phyloP scores from a whole-genome alignment of 2,888 invertebrate species.

The Pseudococcus jackbeardsleyi region DNA sequence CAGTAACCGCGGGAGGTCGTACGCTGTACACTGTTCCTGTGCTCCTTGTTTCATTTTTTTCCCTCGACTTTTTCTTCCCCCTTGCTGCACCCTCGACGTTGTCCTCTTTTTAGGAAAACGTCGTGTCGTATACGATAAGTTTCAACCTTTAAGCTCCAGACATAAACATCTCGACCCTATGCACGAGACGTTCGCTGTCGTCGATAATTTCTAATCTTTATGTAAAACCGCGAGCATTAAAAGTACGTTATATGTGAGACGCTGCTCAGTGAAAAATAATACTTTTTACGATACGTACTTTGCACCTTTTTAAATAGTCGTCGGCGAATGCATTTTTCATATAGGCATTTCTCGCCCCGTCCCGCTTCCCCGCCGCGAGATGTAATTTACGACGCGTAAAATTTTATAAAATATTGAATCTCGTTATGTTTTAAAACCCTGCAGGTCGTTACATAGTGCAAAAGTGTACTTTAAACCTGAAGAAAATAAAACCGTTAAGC shows the following conservation, averaged over 20 bases:
- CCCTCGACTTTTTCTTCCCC: no score
- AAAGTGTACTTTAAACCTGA: constrained; percentile 56
- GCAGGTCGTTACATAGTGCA: constrained; percentile 51
- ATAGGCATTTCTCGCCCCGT: not conserved
- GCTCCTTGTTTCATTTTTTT: not conserved
- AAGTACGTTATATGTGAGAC: not conserved
- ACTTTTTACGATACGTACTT: not conserved
- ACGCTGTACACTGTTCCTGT: not conserved
- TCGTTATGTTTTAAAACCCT: constrained; percentile 58
- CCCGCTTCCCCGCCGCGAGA: not conserved
- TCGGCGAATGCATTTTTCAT: constrained; percentile 16
- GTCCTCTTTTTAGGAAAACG: not conserved
- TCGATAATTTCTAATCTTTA: constrained; percentile 41
- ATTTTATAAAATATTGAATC: constrained; percentile 62
- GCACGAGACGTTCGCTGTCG: not conserved
- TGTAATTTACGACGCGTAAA: constrained; percentile 58
- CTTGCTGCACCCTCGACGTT: not conserved
- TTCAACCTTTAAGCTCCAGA: not conserved
- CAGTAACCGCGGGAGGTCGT: constrained; percentile 48
- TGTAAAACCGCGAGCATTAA: constrained; percentile 21
- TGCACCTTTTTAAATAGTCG: not conserved
- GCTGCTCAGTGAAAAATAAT: not conserved
- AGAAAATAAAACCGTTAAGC: constrained; percentile 53
- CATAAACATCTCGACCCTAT: constrained; percentile 1
- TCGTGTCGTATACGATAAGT: not conserved